Evolutionary conservation across 2,888 invertebrate genomes (phyloP).

Genomic region (Beris morrisii): DNA sequence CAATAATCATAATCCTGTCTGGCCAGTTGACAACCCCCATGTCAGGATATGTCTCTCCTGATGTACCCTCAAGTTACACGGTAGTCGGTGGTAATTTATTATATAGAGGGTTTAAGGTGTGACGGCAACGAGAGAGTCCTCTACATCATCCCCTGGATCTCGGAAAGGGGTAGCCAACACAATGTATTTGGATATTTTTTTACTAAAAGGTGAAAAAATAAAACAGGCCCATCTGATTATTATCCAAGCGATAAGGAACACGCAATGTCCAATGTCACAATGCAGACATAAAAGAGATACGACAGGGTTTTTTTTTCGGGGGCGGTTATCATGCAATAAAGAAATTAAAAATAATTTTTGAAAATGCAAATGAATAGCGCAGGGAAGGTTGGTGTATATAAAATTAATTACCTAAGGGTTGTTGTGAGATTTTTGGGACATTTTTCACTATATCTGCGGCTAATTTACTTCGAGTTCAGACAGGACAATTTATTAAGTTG

Average conservation of each 20-base stretch:
- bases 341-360: constrained; percentile 33
- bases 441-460: no score
- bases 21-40: no score
- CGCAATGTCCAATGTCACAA: background rate
- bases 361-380: constrained; percentile 25
- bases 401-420: no score
- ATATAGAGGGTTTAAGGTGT: constrained; percentile 17
- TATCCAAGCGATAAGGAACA: constrained; percentile 9
- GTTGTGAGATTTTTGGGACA: no score
- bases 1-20: no score
- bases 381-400: background rate
- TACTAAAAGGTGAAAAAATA: background rate
- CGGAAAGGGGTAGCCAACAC: background rate
- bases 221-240: constrained; percentile 1
- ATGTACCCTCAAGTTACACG: background rate
- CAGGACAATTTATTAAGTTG: no score
- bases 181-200: background rate
- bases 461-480: no score
- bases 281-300: no score
- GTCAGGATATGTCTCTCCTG: background rate
- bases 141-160: background rate
- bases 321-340: constrained; percentile 27
- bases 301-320: no score
- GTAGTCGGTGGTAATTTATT: constrained; percentile 11
- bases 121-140: constrained; percentile 6